Evolutionary conservation across 2,113 vertebrate genomes (phyloP), one percentile per base, ranked within the genome.

Genomic region (Stigmatopora nigra): DNA sequence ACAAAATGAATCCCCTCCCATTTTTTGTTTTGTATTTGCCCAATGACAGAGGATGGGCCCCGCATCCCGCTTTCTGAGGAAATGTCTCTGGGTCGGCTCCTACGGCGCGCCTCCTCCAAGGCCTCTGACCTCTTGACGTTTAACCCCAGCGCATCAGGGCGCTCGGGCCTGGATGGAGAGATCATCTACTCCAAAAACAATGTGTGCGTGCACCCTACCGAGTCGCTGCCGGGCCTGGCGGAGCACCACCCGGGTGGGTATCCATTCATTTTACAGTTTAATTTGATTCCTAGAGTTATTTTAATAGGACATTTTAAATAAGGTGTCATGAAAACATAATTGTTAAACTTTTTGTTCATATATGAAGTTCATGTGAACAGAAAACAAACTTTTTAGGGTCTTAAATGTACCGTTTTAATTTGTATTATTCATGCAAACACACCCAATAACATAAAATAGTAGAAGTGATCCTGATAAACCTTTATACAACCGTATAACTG

Each of bases 141-240:
- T 75, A 89, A 88, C 75, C 81, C 93, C 0, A 85, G 90, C 17
- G 77, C 89, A 1, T 82, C 90, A 9, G 90, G 90, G 1, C 82
- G 85, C 61, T 82, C 85, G 3, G 84, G 86, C 61, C 90, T 94
- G 31, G 94, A 96, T 7, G 95, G 95, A 47, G 97, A 98, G 76
- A 95, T 97, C 75, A 91, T 98, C 86, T 99, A 93, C 90, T 99
- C 97, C 53, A 99, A 99, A 86, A 99, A 99, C 86, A 98, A 98
- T 84, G 93, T 98, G 68, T 99, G 97, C 0, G 95, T 99, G 52
- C 97, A 98, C 71, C 94, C 95, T 0, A 88, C 93, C 0, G 95
- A 98, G 85, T 90, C 93, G 61, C 88, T 96, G 65, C 94, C 93
- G 0, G 92, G 92, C 70, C 70, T 92, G 7, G 92, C 92, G 3